Conservation (phyloP, 1,140 invertebrate species). For the Bombus cullumanus region DNA sequence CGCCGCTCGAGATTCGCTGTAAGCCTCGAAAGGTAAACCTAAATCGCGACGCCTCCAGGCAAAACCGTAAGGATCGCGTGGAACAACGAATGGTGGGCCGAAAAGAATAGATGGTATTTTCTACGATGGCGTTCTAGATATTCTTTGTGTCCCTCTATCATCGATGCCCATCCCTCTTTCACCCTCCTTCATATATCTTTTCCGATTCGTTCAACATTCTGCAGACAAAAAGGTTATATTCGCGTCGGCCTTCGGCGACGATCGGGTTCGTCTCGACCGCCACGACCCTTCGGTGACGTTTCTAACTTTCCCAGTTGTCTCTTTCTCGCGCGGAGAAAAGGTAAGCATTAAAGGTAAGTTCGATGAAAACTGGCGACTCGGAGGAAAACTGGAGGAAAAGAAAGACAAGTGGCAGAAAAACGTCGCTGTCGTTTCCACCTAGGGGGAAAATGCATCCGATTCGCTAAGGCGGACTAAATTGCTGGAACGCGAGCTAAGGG, state of each 20-base stretch:
- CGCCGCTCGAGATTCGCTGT: slow-evolving; percentile 27
- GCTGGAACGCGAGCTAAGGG: neutral
- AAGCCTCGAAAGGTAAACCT: slow-evolving; percentile 46
- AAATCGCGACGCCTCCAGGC: slow-evolving; percentile 48
- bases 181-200: neutral
- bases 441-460: neutral
- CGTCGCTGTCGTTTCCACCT: neutral
- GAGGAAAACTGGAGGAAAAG: rapidly evolving
- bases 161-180: neutral
- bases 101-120: slow-evolving; percentile 63
- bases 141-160: slow-evolving; percentile 3
- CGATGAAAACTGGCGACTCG: neutral
- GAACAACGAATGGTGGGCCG: slow-evolving; percentile 35
- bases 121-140: slow-evolving; percentile 20
- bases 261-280: neutral
- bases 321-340: too few species aligned
- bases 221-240: slow-evolving; percentile 64
- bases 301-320: neutral
- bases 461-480: slow-evolving; percentile 4
- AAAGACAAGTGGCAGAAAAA: too few species aligned
- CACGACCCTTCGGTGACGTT: neutral
- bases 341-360: too few species aligned
- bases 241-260: neutral
- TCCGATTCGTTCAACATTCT: neutral
- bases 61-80: slow-evolving; percentile 48